Conservation (phyloP, 2,797 vertebrate genomes). For the Otolemur crassicaudatus region DNA sequence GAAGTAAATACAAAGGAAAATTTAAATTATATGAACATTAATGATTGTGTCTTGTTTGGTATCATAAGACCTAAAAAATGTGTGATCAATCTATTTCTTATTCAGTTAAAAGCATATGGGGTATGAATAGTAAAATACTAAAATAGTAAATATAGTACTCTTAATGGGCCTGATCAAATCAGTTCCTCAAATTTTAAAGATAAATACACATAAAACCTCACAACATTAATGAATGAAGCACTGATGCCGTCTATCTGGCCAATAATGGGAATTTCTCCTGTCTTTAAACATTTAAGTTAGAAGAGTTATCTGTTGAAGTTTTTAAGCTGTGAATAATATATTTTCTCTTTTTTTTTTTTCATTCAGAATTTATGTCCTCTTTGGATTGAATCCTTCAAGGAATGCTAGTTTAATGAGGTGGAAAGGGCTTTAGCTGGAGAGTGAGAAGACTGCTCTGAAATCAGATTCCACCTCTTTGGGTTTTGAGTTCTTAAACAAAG, state of each 20-base stretch:
- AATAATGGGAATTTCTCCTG: conserved; percentile 47
- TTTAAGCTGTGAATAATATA: conserved; percentile 66
- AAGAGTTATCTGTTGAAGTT: conserved; percentile 60
- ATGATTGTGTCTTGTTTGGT: neutral
- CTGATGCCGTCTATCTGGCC: conserved; percentile 16
- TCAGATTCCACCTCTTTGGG: neutral
- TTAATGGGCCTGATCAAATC: conserved; percentile 17
- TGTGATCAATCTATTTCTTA: neutral
- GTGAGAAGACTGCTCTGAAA: conserved; percentile 38
- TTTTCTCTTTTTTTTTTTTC: conserved; percentile 49
- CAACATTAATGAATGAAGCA: conserved; percentile 63
- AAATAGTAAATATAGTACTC: neutral
- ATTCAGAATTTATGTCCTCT: conserved; percentile 49
- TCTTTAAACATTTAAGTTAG: conserved; percentile 56
- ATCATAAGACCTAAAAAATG: neutral
- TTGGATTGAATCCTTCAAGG: conserved; percentile 52
- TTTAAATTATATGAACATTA: neutral
- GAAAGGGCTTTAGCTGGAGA: neutral
- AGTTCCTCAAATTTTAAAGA: conserved; percentile 56
- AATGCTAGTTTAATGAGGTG: conserved; percentile 27
- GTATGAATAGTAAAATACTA: neutral
- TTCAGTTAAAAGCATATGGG: neutral
- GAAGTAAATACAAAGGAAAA: conserved; percentile 19
- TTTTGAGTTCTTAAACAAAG: conserved; percentile 7
- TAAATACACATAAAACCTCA: conserved; percentile 45